Evolutionary conservation across 2,797 vertebrate genomes (phyloP), one percentile per base, ranked within the genome.

Genomic region (Sciurus vulgaris): DNA sequence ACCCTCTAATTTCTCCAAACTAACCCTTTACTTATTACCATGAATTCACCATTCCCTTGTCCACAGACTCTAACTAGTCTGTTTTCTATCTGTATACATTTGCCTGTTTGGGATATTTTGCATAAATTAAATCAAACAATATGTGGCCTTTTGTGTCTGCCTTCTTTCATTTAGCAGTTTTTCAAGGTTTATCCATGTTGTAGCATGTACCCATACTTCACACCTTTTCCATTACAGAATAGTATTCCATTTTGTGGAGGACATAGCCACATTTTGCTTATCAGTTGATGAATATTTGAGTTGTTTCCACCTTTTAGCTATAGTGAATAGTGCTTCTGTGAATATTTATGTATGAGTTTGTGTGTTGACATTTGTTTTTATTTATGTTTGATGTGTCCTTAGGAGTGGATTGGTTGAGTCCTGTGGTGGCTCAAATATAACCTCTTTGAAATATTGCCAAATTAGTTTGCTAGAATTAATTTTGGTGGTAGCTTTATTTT

Each of bases 401-500:
- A 33, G 30, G 10, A 72, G 9, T 76, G 20, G 51, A 33, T 82
- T n/a, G 2, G 10, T n/a, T 86, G 67, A 73, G 69, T 81, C 10
- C 26, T 17, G 24, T 38, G 28, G 30, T 51, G 20, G 41, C 20
- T 35, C 28, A 54, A 3, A 87, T 77, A 65, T 54, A 22, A n/a
- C 28, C 20, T 63, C 84, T 96, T 30, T 78, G 54, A 84, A 74
- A 61, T 78, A 38, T 22, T 65, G 72, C 5, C 30, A 65, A 73
- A 76, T 22, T 41, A 20, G 22, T 73, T 78, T 20, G 49, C 26
- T 44, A 22, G 38, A 88, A 78, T 72, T 91, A 35, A 76, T 82
- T 93, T 59, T 93, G 44, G 59, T 72, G 35, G 70, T 56, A 49
- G 72, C 44, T 84, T 11, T 83, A 77, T 91, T 91, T 30, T 85